Evolutionary conservation across 2,888 invertebrate species (phyloP), one percentile per base, ranked within the genome.

Genomic region (Eupithecia subumbrata): DNA sequence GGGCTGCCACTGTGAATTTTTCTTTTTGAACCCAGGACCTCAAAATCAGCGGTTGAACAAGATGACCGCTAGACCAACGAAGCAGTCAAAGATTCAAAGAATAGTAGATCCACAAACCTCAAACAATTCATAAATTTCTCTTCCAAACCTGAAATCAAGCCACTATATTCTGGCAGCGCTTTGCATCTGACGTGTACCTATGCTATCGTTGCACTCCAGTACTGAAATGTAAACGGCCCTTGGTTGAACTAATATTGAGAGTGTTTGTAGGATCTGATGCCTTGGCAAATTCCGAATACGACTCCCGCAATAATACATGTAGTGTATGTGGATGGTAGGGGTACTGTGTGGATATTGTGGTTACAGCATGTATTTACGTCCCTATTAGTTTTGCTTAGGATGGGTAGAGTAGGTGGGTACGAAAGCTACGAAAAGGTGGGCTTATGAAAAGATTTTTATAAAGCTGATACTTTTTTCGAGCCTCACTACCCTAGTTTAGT

Each of bases 201-300:
- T 16, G 34, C 34, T 34, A 64, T 34, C 34, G 18, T 9, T 34
- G 18, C 18, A 43, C 67, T 67, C 43, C 2, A 12, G 40, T 48
- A 48, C 14, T 69, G 22, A 25, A 43, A 69, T 30, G 25, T 30
- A 48, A 69, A 45, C 69, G 25, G 45, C 12, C 69, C 30, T 69
- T 60, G 18, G 18, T 14, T 43, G 30, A 69, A 69, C 69, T 45
- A 48, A 69, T 69, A 69, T 48, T 48, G 69, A 25, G 68, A 43
- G n/a, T 67, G 40, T 67, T 34, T 4, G 67, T 16, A 48, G 48
- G 48, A n/a, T 16, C 25, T 48, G 69, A 69, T 69, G 69, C 43
- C 25, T 45, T 48, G 14, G 9, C n/a, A 25, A 69, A 69, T 69
- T 25, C 16, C n/a, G 16, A 45, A 18, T 22, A 22, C 52, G 11